Percentiles rank a stretch among this genome's conserved stretches.
These are phyloP conservation scores for Naso thynnoides DNA, from an alignment of 2,797 vertebrate genomes.

Conservation along the genomic window DNA sequence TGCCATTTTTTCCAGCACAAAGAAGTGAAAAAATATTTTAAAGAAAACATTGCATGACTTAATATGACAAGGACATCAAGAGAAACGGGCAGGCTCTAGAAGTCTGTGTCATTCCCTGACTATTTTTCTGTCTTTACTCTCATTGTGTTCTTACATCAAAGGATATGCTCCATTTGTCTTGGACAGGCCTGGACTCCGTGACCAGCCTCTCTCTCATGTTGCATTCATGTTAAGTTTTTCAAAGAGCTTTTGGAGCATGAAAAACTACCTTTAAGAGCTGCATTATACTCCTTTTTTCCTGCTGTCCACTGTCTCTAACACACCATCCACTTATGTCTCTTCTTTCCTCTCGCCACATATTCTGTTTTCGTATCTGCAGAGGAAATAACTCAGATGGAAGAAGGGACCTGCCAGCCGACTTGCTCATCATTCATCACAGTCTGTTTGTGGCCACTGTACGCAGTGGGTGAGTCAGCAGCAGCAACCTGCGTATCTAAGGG, in stretches of 20 bases:
- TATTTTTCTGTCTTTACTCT: conserved; percentile 55
- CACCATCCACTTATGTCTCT: conserved; percentile 41
- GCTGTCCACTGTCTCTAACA: conserved; percentile 6
- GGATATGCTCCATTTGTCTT: conserved; percentile 53
- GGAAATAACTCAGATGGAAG: conserved; percentile 69
- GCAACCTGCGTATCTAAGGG: conserved; percentile 50
- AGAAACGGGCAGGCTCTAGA: conserved; percentile 41
- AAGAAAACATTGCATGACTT: conserved; percentile 52
- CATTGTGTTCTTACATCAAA: conserved; percentile 64
- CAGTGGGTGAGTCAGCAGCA: conserved; percentile 75
- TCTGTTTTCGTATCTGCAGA: conserved; percentile 60
- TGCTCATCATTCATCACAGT: conserved; percentile 70
- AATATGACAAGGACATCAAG: conserved; percentile 66
- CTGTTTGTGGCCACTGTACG: conserved; percentile 66
- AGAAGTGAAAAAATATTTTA: conserved; percentile 50
- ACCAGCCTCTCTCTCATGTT: conserved; percentile 42
- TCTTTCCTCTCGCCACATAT: conserved; percentile 43
- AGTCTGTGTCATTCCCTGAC: conserved; percentile 62
- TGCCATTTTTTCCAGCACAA: conserved; percentile 55
- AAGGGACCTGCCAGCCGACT: conserved; percentile 66
- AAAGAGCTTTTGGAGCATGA: conserved; percentile 35
- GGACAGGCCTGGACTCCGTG: conserved; percentile 38
- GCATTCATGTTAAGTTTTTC: conserved; percentile 44
- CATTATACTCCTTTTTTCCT: conserved; percentile 51
- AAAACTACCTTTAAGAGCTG: conserved; percentile 51